Base-by-base conservation (phyloP, 2,797 vertebrate genomes). In the Crocidura indochinensis region DNA sequence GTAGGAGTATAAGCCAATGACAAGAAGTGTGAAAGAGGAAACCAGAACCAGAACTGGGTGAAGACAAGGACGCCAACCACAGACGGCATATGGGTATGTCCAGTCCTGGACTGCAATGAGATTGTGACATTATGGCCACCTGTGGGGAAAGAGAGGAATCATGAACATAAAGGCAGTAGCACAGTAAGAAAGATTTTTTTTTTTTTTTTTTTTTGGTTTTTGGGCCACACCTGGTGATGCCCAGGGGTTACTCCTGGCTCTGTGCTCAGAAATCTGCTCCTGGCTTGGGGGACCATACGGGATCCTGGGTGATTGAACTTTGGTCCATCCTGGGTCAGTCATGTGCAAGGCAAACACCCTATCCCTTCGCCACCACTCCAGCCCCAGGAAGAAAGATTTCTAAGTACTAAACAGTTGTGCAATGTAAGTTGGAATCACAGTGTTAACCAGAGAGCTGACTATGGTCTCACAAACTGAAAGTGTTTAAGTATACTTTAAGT, bases 11-110 rank as follows among this genome's bases (percentile, higher is more conserved):
- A 99, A 84, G 99, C 98, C 97, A 99, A 94, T 0, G 99, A 99
- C 96, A 99, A 94, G 97, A 99, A 99, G 96, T 99, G 99, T 51
- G 99, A 99, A 78, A 99, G 98, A 2, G 99, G 99, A 97, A 99
- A 99, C 99, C 99, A 99, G 97, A 99, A 99, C 99, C 99, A 99
- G 98, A 99, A 99, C 98, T 99, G 99, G 73, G 99, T 99, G 96
- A 99, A 99, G 97, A 99, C 99, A 95, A 99, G 98, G 92, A 99
- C 98, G 12, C 99, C 99, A 38, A 99, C 99, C 95, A 99, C 98
- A 0, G 99, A 99, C 0, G 99, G 99, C 99, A 99, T 99, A 97
- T 99, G 99, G 64, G 99, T 99, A 96, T 99, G 99, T 60, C 99
- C 99, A 0, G 99, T 99, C 94, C 99, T 98, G 0, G 99, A 99